Evolutionary conservation across 2,888 invertebrate genomes (phyloP), one percentile per base, ranked within the genome.

Genomic region (Acleris laterana): DNA sequence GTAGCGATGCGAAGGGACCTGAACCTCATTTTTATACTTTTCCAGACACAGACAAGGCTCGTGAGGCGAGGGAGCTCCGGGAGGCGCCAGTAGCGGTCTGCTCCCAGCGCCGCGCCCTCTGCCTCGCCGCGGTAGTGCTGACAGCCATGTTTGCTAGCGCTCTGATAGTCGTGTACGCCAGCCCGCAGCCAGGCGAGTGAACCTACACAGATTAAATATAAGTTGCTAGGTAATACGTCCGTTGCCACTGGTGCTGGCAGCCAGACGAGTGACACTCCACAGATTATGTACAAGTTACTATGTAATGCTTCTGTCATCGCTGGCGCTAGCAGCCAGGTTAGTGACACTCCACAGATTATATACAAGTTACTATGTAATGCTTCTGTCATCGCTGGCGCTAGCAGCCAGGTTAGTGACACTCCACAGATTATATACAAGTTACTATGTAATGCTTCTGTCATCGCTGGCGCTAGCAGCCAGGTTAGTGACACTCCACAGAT

Each of bases 111-210:
- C 94, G 96, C 74, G 98, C 98, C 48, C 94, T 98, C 9, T 95
- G 96, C 80, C 95, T 98, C 69, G 96, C 97, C 56, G 95, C 96
- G 57, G 90, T 96, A 68, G 96, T 97, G 46, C 95, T 98, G 82
- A 95, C 96, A 5, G 95, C 96, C 42, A 95, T 98, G 77, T 95
- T 98, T 83, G 94, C 96, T 74, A 96, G 97, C 63, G 97, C 98
- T 50, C 93, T 98, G 71, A 95, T 98, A 72, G 96, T 98, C 70
- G 98, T 98, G 64, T 98, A 98, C 84, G 98, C 98, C 62, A 96
- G 97, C 72, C 98, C 98, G 64, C 96, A 96, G 86, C 95, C 96
- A 82, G 96, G 97, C 97, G 88, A 91, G 49, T 59, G 16, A 20
- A 3, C 38, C 13, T 20, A 3, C 20, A 20, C 5, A 19, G 17